A percentile compares a stretch with the other conserved stretches of the same genome.
phyloP scores from a whole-genome alignment of 2,113 vertebrate genomes.

The Aplodontia rufa region DNA sequence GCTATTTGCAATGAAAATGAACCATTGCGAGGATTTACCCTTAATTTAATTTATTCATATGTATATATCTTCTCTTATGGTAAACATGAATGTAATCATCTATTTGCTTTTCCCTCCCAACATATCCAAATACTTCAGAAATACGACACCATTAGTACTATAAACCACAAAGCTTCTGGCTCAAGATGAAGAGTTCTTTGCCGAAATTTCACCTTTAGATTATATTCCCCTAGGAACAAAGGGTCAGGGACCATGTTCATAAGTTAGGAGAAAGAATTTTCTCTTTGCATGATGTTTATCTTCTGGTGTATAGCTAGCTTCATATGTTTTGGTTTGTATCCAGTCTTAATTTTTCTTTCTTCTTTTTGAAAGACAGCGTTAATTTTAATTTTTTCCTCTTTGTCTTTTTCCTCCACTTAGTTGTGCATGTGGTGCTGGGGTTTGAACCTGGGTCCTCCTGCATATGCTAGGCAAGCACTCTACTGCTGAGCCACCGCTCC shows the following conservation, averaged over 20 bases:
- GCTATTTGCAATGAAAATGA: background rate
- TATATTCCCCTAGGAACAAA: background rate
- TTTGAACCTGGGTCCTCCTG: too few species aligned
- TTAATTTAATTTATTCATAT: background rate
- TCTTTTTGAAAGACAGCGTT: too few species aligned
- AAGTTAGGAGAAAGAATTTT: background rate
- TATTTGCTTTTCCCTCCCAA: background rate
- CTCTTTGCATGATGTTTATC: background rate
- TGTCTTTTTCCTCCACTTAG: too few species aligned
- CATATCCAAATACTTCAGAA: background rate
- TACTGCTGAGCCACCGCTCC: too few species aligned
- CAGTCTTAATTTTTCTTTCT: too few species aligned
- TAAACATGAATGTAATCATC: background rate
- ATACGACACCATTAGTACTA: background rate
- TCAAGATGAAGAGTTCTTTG: background rate
- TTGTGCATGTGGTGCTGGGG: too few species aligned
- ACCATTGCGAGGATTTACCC: background rate
- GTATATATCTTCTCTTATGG: background rate
- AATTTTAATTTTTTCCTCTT: too few species aligned
- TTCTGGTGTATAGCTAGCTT: background rate
- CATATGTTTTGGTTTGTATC: background rate
- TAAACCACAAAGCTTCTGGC: background rate
- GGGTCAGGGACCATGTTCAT: background rate
- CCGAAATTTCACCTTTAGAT: background rate
- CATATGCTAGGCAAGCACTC: too few species aligned